A percentile compares a stretch with the other conserved stretches of the same genome.
phyloP scores from a whole-genome alignment of 2,113 vertebrate genomes.

The Vanacampus margaritifer region DNA sequence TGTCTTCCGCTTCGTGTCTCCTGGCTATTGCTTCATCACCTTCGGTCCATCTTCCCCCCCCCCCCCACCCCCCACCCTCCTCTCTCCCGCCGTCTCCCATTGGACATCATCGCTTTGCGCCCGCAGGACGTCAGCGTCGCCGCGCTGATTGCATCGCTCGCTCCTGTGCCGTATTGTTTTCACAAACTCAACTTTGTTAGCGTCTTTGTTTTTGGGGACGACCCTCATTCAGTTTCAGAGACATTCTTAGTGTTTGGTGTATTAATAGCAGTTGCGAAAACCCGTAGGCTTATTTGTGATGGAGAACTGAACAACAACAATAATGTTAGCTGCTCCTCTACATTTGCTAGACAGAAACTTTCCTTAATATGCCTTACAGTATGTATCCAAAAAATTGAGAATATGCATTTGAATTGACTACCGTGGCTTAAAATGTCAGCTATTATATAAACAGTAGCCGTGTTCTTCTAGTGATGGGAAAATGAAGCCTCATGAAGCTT shows the following conservation, averaged over 20 bases:
- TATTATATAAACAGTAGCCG: too few species aligned
- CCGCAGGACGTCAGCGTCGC: conserved; percentile 67
- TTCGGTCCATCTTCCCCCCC: conserved; percentile 23
- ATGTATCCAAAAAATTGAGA: too few species aligned
- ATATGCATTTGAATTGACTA: background rate
- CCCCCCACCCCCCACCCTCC: background rate
- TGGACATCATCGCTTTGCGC: conserved; percentile 22
- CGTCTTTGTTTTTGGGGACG: background rate
- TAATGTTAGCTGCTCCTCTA: too few species aligned
- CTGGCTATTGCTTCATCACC: conserved; percentile 30
- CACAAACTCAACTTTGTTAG: conserved; percentile 28
- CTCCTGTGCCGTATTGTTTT: conserved; percentile 29
- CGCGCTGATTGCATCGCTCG: conserved; percentile 58
- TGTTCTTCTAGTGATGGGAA: too few species aligned
- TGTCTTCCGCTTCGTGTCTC: conserved; percentile 30
- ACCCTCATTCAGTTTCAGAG: background rate
- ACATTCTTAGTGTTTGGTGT: conserved; percentile 12
- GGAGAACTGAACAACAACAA: too few species aligned
- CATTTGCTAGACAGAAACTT: too few species aligned
- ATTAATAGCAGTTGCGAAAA: too few species aligned
- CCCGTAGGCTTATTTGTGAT: too few species aligned
- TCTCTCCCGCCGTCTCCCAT: conserved; percentile 20
- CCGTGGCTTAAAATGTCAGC: background rate
- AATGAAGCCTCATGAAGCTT: too few species aligned
- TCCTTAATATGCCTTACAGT: too few species aligned